A percentile compares a stretch with the other conserved stretches of the same genome.
These are phyloP conservation scores for Ornithorhynchus anatinus DNA, from an alignment of 2,113 vertebrate genomes.

Conservation along the genomic window DNA sequence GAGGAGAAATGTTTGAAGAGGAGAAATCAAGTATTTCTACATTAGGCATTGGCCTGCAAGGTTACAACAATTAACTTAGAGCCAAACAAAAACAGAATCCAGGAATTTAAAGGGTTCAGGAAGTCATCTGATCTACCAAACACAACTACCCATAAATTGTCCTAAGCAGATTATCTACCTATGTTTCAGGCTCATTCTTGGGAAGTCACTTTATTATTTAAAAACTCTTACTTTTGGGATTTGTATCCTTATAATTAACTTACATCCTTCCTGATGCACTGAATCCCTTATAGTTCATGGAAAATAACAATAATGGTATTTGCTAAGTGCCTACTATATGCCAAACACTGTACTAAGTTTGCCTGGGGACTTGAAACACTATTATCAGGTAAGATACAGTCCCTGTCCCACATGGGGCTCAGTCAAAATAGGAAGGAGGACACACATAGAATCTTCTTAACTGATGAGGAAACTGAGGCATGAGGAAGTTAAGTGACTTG, in stretches of 20 bases:
- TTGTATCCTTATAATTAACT: constrained; percentile 19
- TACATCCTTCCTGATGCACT: constrained; percentile 20
- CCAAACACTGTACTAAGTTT: too few species aligned
- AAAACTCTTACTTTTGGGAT: constrained; percentile 12
- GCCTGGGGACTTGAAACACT: too few species aligned
- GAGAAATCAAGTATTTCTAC: constrained; percentile 44
- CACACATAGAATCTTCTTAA: too few species aligned
- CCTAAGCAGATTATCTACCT: not conserved
- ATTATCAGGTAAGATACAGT: too few species aligned
- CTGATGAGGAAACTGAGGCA: too few species aligned
- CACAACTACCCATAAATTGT: not conserved
- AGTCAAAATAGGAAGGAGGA: too few species aligned
- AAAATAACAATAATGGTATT: too few species aligned
- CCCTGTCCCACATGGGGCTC: too few species aligned
- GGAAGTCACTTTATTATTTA: constrained; percentile 28
- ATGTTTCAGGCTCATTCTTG: not conserved
- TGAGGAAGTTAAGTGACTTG: too few species aligned
- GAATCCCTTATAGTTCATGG: too few species aligned
- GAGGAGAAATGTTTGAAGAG: constrained; percentile 16
- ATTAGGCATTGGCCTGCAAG: constrained; percentile 41
- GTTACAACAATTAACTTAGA: constrained; percentile 43
- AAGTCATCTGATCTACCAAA: not conserved
- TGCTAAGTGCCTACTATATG: too few species aligned
- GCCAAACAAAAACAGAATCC: constrained; percentile 43
- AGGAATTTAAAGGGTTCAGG: constrained; percentile 10